Percentiles rank a stretch among this genome's conserved stretches.
Evolutionary conservation across 1,140 invertebrate genomes (phyloP).

Genomic region (Aphis gossypii): DNA sequence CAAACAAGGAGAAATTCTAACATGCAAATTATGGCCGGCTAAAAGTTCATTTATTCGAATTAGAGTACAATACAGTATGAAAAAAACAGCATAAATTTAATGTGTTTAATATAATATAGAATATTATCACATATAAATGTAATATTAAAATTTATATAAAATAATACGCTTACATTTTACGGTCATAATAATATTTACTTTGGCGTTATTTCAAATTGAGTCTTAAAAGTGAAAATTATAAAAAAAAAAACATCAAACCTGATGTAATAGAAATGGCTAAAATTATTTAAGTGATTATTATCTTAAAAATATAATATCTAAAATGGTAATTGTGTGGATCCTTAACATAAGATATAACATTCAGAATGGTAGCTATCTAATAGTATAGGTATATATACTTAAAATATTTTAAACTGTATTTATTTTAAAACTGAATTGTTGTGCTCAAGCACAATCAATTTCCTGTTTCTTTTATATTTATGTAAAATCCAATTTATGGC

Average conservation of each 20-base stretch:
- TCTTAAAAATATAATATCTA: background rate
- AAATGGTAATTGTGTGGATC: background rate
- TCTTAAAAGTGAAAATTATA: background rate
- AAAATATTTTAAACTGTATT: background rate
- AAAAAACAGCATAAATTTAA: background rate
- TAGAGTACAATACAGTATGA: background rate
- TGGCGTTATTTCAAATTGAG: background rate
- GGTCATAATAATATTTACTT: background rate
- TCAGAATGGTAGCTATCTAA: background rate
- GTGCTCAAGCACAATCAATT: background rate
- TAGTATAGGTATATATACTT: background rate
- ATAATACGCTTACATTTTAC: background rate
- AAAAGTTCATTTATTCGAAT: background rate
- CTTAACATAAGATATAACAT: background rate
- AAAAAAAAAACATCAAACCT: background rate
- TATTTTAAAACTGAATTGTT: background rate
- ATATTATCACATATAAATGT: background rate
- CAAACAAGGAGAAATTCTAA: background rate
- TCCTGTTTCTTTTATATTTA: background rate
- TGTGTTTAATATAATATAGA: background rate
- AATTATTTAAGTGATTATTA: background rate
- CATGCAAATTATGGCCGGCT: background rate
- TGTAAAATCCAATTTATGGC: constrained; percentile 6
- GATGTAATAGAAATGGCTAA: background rate
- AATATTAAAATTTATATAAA: background rate